These are phyloP conservation scores for Loriculus beryllinus DNA, from an alignment of 2,797 vertebrate genomes.

Conservation along the genomic window DNA sequence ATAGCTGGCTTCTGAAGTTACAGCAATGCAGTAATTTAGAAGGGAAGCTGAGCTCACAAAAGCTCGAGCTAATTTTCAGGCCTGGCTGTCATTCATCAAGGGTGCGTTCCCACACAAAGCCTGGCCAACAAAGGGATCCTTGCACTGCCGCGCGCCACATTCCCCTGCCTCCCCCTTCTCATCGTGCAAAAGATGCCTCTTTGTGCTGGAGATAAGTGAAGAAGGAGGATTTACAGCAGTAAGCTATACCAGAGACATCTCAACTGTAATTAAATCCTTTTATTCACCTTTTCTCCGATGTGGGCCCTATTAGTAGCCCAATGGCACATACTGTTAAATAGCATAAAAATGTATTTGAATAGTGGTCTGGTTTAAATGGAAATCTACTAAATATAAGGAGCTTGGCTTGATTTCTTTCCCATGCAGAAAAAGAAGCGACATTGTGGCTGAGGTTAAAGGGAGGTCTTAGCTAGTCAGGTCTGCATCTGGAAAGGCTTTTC, in stretches of 20 bases:
- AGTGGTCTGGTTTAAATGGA: not conserved
- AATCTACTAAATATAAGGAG: not conserved
- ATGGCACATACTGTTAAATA: not conserved
- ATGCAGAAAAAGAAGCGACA: not conserved
- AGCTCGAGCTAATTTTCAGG: constrained; percentile 31
- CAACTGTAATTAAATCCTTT: constrained; percentile 34
- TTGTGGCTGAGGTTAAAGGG: not conserved
- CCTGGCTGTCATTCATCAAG: constrained; percentile 43
- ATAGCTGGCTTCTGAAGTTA: constrained; percentile 59
- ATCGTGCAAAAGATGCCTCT: constrained; percentile 11
- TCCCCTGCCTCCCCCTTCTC: not conserved
- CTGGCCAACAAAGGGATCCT: constrained; percentile 34
- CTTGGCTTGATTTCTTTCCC: not conserved
- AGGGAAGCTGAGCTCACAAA: constrained; percentile 35
- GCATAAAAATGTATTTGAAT: not conserved
- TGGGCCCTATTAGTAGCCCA: not conserved
- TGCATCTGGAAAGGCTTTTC: not conserved
- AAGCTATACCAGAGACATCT: constrained; percentile 11
- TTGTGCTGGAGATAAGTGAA: constrained; percentile 42
- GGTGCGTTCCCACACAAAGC: not conserved
- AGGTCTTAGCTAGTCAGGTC: not conserved
- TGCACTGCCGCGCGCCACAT: fast-evolving
- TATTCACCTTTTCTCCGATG: not conserved
- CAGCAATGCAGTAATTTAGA: constrained; percentile 13
- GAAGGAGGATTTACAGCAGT: constrained; percentile 35